Evolutionary conservation across 2,888 invertebrate species (phyloP).

Genomic region (Chloromyia formosa): DNA sequence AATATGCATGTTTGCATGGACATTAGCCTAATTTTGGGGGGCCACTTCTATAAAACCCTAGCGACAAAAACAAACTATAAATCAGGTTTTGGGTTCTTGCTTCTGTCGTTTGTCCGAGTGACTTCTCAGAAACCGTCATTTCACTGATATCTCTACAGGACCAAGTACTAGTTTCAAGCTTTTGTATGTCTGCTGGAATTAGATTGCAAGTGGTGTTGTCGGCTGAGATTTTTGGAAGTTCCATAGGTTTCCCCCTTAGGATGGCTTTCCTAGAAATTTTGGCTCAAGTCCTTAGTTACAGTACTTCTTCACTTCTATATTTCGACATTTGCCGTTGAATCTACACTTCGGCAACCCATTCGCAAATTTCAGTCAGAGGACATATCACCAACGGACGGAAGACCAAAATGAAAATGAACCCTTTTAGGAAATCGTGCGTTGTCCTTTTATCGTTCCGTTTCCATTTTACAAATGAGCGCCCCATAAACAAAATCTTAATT

Average conservation of each 20-base stretch:
- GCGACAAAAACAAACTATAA: conserved; percentile 39
- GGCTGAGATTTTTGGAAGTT: background rate
- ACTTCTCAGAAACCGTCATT: background rate
- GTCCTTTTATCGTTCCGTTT: conserved; percentile 33
- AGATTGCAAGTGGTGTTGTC: conserved; percentile 7
- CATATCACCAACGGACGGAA: background rate
- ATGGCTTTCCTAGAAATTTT: background rate
- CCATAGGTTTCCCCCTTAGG: background rate
- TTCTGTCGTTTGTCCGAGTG: conserved; percentile 1
- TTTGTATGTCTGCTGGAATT: too few species aligned
- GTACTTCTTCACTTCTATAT: background rate
- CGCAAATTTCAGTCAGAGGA: background rate
- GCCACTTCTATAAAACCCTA: conserved; percentile 16
- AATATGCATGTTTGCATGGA: conserved; percentile 38
- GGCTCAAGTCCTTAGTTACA: background rate
- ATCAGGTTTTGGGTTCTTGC: conserved; percentile 25
- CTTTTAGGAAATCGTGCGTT: conserved; percentile 41
- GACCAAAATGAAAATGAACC: conserved; percentile 18
- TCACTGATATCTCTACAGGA: conserved; percentile 1
- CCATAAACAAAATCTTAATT: conserved; percentile 44
- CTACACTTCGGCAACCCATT: background rate
- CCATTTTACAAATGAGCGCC: conserved; percentile 42
- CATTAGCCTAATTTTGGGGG: conserved; percentile 39
- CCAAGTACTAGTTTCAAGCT: background rate
- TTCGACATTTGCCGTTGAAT: background rate